phyloP scores from a whole-genome alignment of 1,140 invertebrate species.

The Nephila pilipes region DNA sequence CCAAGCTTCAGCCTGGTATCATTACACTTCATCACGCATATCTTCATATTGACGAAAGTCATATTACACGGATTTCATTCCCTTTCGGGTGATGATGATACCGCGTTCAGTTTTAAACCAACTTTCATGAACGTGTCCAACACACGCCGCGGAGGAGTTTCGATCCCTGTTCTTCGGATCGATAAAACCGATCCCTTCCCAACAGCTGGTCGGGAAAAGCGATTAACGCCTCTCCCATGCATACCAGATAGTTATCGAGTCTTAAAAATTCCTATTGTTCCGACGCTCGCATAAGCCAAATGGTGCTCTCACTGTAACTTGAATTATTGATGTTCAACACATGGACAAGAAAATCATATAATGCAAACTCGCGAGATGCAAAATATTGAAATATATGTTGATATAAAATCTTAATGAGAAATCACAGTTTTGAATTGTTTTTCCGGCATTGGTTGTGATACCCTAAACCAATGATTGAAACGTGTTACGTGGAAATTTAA shows the following conservation, averaged over 20 bases:
- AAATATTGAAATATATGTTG: too few species aligned
- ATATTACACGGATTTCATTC: not conserved
- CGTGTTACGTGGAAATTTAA: too few species aligned
- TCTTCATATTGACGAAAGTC: too few species aligned
- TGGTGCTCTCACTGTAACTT: not conserved
- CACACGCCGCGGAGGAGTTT: slow-evolving; percentile 7
- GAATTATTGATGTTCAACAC: too few species aligned
- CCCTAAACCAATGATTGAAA: too few species aligned
- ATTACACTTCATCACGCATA: too few species aligned
- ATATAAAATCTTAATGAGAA: too few species aligned
- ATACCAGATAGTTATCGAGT: slow-evolving; percentile 24
- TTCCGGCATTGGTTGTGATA: too few species aligned
- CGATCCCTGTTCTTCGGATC: slow-evolving; percentile 40
- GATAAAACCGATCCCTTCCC: slow-evolving; percentile 47
- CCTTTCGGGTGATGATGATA: not conserved
- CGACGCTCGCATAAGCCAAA: not conserved
- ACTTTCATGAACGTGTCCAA: slow-evolving; percentile 23
- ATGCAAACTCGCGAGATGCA: too few species aligned
- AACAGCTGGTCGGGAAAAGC: slow-evolving; percentile 53
- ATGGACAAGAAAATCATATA: too few species aligned
- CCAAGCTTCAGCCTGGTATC: too few species aligned
- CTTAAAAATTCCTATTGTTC: not conserved
- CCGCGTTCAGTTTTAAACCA: slow-evolving; percentile 21
- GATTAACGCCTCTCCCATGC: slow-evolving; percentile 56
- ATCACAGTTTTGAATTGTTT: too few species aligned